Conservation (phyloP, 2,888 invertebrate species). For the Yponomeuta evonymella region DNA sequence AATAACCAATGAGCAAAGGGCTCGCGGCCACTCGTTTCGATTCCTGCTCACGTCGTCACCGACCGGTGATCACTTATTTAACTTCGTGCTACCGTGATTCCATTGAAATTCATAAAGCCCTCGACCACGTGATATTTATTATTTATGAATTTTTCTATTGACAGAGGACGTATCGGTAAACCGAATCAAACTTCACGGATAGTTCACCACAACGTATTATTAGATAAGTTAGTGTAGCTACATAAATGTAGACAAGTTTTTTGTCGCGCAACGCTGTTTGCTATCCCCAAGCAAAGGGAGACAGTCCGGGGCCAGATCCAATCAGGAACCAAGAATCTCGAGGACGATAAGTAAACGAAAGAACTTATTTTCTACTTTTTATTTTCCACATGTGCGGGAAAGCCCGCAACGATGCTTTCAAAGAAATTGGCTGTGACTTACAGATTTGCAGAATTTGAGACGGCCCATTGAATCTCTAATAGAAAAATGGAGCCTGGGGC, state of each 20-base stretch:
- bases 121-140: constrained; percentile 55
- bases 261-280: not conserved
- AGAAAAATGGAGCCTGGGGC: constrained; percentile 40
- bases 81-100: constrained; percentile 66
- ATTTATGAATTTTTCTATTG: constrained; percentile 63
- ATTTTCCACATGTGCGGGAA: constrained; percentile 7
- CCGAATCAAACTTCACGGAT: constrained; percentile 13
- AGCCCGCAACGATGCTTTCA: constrained; percentile 27
- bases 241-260: not conserved
- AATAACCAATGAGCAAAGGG: constrained; percentile 36
- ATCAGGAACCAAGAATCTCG: constrained; percentile 1
- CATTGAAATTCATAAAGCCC: constrained; percentile 58
- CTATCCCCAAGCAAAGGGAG: not conserved
- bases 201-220: not conserved
- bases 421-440: constrained; percentile 41
- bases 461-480: constrained; percentile 38
- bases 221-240: too few species aligned
- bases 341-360: not conserved
- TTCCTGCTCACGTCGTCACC: constrained; percentile 55
- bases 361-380: constrained; percentile 2
- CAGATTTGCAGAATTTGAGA: constrained; percentile 39
- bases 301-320: not conserved
- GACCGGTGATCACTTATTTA: constrained; percentile 73
- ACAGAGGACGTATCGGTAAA: constrained; percentile 25
- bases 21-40: constrained; percentile 42